Evolutionary conservation across 2,797 vertebrate species (phyloP), one percentile per base, ranked within the genome.

Genomic region (Rhinoraja longicauda): DNA sequence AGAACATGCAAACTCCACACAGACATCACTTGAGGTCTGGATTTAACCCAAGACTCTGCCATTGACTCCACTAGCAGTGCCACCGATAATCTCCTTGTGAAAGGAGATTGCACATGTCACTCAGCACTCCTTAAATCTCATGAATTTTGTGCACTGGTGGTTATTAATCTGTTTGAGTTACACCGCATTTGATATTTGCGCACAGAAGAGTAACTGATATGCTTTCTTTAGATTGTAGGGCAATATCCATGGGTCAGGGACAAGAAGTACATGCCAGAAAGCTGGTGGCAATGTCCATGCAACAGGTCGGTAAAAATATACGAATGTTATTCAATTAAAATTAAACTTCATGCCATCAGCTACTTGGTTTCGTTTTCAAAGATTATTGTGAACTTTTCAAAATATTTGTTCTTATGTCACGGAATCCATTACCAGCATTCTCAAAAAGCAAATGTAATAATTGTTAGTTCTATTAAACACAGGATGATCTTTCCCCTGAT

Each of bases 241-340:
- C 96, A 3, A 96, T 98, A 93, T 98, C 97, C 3, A 98, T 98
- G 97, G 97, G 97, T 1, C 97, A 98, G 95, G 97, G 97, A 36
- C 97, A 98, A 94, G 97, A 98, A 94, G 96, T 97, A 59, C 97
- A 98, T 17, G 97, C 97, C n/a, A 96, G 97, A 45, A 98, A 97
- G 94, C 95, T 97, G 77, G 82, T 97, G 67, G 95, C 97, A 93
- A 94, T 93, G 72, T 97, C 97, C 12, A 97, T 97, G 95, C 94
- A 95, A 79, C 95, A 98, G 96, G 97, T 98, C 32, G 9, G 93
- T 72, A 45, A 91, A 91, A 72, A 53, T 29, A 59, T 86, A 17
- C 86, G 12, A 64, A 62, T 32, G 13, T n/a, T 32, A 76, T n/a
- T 13, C 29, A 86, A 86, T 64, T 13, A 17, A 57, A 84, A 84